These are phyloP conservation scores for Toxonevra muliebris DNA, from an alignment of 2,888 invertebrate genomes.

Conservation along the genomic window DNA sequence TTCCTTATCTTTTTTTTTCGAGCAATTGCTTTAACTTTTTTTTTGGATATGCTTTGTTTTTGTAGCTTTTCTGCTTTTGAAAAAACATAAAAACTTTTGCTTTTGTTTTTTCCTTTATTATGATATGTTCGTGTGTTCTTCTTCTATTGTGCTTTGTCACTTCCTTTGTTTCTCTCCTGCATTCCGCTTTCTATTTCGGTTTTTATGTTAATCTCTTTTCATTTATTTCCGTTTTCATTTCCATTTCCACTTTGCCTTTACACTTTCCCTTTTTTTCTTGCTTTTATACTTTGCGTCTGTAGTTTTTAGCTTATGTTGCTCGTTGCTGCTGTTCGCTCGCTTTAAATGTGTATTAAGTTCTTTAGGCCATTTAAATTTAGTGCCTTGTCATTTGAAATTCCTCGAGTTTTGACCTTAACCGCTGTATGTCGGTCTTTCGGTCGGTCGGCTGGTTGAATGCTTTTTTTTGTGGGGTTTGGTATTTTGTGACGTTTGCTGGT, in stretches of 20 bases:
- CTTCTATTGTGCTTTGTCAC: slow-evolving; percentile 3
- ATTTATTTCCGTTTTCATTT: slow-evolving; percentile 10
- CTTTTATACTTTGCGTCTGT: not conserved
- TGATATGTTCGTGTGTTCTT: slow-evolving; percentile 18
- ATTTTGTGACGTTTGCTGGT: not conserved
- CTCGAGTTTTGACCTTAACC: not conserved
- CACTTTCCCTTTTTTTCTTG: not conserved
- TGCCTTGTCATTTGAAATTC: slow-evolving; percentile 35
- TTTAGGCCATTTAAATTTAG: slow-evolving; percentile 23
- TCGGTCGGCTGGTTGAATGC: not conserved
- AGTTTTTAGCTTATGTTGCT: not conserved
- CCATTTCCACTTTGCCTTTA: slow-evolving; percentile 15
- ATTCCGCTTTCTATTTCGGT: slow-evolving; percentile 15
- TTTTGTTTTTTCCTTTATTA: slow-evolving; percentile 19
- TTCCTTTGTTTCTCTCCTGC: slow-evolving; percentile 13
- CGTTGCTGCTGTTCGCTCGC: not conserved
- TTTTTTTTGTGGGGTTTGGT: not conserved
- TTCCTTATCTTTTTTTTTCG: not conserved
- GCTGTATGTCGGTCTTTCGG: slow-evolving; percentile 4
- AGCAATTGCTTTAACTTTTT: not conserved
- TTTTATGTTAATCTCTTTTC: slow-evolving; percentile 15
- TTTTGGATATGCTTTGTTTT: not conserved
- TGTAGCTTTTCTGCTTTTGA: slow-evolving; percentile 22
- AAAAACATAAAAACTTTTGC: slow-evolving; percentile 24
- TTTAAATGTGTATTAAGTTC: slow-evolving; percentile 15